Percentiles rank a stretch among this genome's conserved stretches.
Conservation (phyloP, 37 sponge, comb jelly and placozoan species). For the Ianthella basta region DNA sequence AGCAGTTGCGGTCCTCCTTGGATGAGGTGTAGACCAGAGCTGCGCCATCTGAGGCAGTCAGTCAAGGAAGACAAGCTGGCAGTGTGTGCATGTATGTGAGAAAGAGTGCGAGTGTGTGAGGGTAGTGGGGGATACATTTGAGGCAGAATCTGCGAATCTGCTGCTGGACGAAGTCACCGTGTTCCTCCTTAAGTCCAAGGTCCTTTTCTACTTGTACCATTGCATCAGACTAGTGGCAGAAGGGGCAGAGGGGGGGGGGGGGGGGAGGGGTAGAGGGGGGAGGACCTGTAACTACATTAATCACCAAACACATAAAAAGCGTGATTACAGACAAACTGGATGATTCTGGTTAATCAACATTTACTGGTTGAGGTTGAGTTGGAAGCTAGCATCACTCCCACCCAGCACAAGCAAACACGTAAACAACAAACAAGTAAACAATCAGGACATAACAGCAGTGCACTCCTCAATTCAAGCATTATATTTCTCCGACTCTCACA, state of each 20-base stretch:
- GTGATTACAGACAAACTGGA: no score
- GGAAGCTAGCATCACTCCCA: no score
- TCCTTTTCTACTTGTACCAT: slow-evolving; percentile 89
- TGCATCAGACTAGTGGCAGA: slow-evolving; percentile 50
- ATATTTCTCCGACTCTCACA: no score
- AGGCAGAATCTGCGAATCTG: slow-evolving; percentile 94
- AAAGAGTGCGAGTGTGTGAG: neutral
- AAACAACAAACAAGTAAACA: no score
- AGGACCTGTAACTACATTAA: neutral
- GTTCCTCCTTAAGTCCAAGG: slow-evolving; percentile 89
- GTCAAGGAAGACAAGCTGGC: neutral
- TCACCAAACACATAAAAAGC: neutral
- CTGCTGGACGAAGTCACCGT: slow-evolving; percentile 96
- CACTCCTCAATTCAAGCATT: no score
- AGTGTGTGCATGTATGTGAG: neutral
- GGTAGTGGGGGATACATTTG: slow-evolving; percentile 72
- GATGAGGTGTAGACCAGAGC: slow-evolving; percentile 86
- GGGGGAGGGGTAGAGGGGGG: neutral
- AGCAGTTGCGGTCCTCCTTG: slow-evolving; percentile 84
- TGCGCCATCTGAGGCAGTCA: slow-evolving; percentile 86
- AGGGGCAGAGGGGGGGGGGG: neutral
- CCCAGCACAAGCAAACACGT: no score
- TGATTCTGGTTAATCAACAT: neutral
- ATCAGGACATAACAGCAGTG: no score
- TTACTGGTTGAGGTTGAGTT: no score